Evolutionary conservation across 2,888 invertebrate genomes (phyloP).

Genomic region (Labia minor): DNA sequence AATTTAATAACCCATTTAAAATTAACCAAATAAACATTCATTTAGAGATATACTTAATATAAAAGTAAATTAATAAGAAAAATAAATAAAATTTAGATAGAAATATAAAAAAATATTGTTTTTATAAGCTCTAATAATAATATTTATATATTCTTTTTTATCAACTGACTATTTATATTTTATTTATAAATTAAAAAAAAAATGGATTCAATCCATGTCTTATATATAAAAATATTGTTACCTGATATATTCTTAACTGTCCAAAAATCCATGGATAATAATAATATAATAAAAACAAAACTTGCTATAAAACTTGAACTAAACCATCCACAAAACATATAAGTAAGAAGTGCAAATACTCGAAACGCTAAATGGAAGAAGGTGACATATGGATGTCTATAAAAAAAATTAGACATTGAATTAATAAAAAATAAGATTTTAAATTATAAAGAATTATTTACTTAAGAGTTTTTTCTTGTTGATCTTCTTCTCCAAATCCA

Average conservation of each 20-base stretch:
- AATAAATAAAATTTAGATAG: too few species aligned
- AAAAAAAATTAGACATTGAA: slow-evolving; percentile 31
- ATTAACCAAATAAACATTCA: too few species aligned
- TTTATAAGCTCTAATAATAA: too few species aligned
- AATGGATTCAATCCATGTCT: too few species aligned
- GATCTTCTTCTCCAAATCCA: slow-evolving; percentile 76
- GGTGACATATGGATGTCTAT: slow-evolving; percentile 84
- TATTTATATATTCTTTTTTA: too few species aligned
- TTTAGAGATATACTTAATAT: too few species aligned
- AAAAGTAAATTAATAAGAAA: too few species aligned
- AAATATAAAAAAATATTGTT: too few species aligned
- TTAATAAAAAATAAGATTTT: neutral
- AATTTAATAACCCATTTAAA: too few species aligned
- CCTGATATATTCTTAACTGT: slow-evolving; percentile 92
- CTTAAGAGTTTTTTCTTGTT: slow-evolving; percentile 37
- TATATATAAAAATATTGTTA: too few species aligned
- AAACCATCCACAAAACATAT: slow-evolving; percentile 83
- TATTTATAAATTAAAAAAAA: too few species aligned
- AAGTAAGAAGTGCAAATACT: slow-evolving; percentile 68
- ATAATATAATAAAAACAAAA: slow-evolving; percentile 79
- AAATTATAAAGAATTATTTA: slow-evolving; percentile 29
- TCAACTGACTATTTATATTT: too few species aligned
- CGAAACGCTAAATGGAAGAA: slow-evolving; percentile 87
- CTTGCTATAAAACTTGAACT: slow-evolving; percentile 89
- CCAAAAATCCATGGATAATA: slow-evolving; percentile 98